These are phyloP conservation scores for Antechinus stuartii DNA, from an alignment of 2,113 vertebrate genomes.

Conservation along the genomic window DNA sequence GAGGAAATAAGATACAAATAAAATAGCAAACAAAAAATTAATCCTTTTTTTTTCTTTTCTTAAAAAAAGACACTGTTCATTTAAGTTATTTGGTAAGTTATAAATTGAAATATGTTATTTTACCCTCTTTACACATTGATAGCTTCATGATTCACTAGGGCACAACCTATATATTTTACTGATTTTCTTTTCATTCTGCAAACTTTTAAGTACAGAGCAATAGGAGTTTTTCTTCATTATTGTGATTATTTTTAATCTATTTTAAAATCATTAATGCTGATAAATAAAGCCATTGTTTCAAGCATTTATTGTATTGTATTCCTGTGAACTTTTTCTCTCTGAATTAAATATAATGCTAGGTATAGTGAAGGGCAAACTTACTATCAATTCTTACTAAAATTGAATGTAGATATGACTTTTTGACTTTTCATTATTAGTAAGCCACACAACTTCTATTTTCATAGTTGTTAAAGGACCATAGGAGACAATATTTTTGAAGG, in stretches of 20 bases:
- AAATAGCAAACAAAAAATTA: neutral
- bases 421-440: neutral
- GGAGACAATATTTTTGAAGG: too few species aligned
- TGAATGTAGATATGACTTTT: neutral
- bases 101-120: neutral
- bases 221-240: neutral
- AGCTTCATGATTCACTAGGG: neutral
- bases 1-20: neutral
- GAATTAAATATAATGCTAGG: neutral
- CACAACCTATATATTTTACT: neutral
- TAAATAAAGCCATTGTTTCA: neutral
- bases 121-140: neutral
- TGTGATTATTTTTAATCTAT: neutral
- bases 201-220: neutral
- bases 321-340: neutral
- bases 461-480: neutral
- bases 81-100: neutral
- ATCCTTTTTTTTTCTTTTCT: neutral
- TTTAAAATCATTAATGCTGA: neutral
- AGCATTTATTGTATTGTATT: neutral
- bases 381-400: neutral
- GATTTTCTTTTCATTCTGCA: neutral
- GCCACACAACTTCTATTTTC: neutral
- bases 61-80: neutral
- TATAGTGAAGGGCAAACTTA: neutral